Conservation (phyloP, 2,797 vertebrate species). For the Falco berigora region DNA sequence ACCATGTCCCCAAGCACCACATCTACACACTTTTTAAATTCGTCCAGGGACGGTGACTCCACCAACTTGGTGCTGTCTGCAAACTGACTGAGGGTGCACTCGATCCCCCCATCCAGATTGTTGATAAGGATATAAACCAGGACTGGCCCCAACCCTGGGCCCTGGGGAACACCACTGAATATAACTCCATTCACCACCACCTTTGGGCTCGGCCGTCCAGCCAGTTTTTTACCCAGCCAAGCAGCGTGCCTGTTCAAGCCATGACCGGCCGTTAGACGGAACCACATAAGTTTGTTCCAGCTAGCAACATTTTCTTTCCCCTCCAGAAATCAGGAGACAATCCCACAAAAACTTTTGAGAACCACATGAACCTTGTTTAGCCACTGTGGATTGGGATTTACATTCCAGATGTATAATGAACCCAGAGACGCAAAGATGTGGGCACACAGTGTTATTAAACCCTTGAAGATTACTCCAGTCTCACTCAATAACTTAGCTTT, state of each 20-base stretch:
- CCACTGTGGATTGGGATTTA: slow-evolving; percentile 10
- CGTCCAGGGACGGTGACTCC: no score
- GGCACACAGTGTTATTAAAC: not conserved
- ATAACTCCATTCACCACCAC: not conserved
- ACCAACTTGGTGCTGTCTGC: not conserved
- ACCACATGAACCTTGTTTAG: not conserved
- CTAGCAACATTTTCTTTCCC: not conserved
- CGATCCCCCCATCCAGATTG: not conserved
- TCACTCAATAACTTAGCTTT: not conserved
- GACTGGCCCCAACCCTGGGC: not conserved
- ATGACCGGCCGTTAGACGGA: not conserved
- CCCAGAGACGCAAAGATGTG: not conserved
- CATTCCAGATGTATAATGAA: slow-evolving; percentile 1
- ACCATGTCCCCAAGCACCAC: not conserved
- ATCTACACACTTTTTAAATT: not conserved
- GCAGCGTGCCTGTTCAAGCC: no score
- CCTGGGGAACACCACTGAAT: not conserved
- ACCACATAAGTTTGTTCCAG: not conserved
- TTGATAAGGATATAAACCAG: not conserved
- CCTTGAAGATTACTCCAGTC: not conserved
- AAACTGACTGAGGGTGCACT: no score
- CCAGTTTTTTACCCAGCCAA: no score
- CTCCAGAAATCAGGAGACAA: not conserved
- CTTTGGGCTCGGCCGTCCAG: no score
- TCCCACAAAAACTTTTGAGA: not conserved